phyloP scores from a whole-genome alignment of 2,797 vertebrate species.

The Rhodeus uyekii region DNA sequence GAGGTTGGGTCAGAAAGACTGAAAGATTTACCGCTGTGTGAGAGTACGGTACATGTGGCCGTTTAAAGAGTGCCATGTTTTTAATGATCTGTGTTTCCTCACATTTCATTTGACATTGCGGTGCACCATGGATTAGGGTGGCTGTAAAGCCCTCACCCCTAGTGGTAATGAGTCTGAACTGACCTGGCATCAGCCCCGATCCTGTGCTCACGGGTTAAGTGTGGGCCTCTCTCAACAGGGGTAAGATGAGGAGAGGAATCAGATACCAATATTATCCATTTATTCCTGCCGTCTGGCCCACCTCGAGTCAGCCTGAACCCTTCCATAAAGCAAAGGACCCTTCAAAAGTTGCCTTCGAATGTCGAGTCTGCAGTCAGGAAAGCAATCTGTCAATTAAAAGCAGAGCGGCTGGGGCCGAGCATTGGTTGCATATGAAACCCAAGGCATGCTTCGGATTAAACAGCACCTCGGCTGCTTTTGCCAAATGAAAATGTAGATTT shows the following conservation, averaged over 20 bases:
- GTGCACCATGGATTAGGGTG: conserved; percentile 49
- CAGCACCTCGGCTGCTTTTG: conserved; percentile 80
- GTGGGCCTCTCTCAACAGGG: conserved; percentile 40
- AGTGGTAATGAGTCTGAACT: conserved; percentile 51
- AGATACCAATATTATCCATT: conserved; percentile 7
- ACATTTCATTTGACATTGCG: conserved; percentile 54
- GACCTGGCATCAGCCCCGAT: conserved; percentile 49
- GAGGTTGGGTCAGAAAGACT: conserved; percentile 19
- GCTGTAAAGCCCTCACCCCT: conserved; percentile 47
- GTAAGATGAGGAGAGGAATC: conserved; percentile 18
- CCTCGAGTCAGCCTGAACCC: conserved; percentile 15
- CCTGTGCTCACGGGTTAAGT: conserved; percentile 45
- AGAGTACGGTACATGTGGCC: conserved; percentile 41
- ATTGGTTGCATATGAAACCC: conserved; percentile 82
- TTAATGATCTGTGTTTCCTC: conserved; percentile 58
- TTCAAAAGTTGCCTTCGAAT: not conserved
- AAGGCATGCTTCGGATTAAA: conserved; percentile 84
- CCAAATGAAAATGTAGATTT: conserved; percentile 92
- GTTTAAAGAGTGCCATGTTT: conserved; percentile 54
- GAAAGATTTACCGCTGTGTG: conserved; percentile 37
- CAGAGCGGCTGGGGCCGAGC: conserved; percentile 64
- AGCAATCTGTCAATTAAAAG: conserved; percentile 53
- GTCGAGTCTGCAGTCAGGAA: not conserved
- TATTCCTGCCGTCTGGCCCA: not conserved
- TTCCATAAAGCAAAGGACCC: conserved; percentile 33